Evolutionary conservation across 1,140 invertebrate species (phyloP).

Genomic region (Zaprionus ghesquierei): DNA sequence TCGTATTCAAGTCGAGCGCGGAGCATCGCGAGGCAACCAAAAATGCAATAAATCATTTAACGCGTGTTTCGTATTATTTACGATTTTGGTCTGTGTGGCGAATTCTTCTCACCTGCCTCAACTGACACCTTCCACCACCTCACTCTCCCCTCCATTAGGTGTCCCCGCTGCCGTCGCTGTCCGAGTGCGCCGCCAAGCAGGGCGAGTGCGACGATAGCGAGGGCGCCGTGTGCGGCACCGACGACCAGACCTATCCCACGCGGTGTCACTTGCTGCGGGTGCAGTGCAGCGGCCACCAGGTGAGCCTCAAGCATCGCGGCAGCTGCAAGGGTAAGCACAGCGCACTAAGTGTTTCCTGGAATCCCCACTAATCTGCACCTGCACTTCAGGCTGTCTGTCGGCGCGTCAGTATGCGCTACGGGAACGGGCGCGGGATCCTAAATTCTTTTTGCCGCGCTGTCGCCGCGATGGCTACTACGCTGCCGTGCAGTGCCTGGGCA

Average conservation of each 20-base stretch:
- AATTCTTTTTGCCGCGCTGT: conserved; percentile 88
- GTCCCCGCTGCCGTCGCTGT: conserved; percentile 63
- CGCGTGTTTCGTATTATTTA: conserved; percentile 70
- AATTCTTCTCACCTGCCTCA: conserved; percentile 37
- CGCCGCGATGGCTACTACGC: conserved; percentile 91
- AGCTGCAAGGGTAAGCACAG: conserved; percentile 86
- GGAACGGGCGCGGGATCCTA: conserved; percentile 76
- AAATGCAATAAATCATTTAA: conserved; percentile 79
- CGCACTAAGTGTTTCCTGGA: background rate
- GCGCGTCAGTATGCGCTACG: conserved; percentile 69
- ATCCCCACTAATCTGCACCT: background rate
- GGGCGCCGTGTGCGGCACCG: conserved; percentile 90
- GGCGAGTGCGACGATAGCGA: conserved; percentile 80
- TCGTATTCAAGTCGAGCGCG: conserved; percentile 63
- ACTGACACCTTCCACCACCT: conserved; percentile 29
- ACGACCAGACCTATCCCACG: conserved; percentile 90
- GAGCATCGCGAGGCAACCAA: conserved; percentile 47
- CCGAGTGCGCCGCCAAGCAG: conserved; percentile 77
- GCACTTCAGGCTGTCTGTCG: conserved; percentile 63
- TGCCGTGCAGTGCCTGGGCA: conserved; percentile 91
- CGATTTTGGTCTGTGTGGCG: conserved; percentile 21
- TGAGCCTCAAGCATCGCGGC: conserved; percentile 88
- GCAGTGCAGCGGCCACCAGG: conserved; percentile 88
- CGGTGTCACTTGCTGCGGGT: conserved; percentile 89
- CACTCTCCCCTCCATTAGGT: background rate